Evolutionary conservation across 2,113 vertebrate species (phyloP), one percentile per base, ranked within the genome.

Genomic region (Gymnogyps californianus): DNA sequence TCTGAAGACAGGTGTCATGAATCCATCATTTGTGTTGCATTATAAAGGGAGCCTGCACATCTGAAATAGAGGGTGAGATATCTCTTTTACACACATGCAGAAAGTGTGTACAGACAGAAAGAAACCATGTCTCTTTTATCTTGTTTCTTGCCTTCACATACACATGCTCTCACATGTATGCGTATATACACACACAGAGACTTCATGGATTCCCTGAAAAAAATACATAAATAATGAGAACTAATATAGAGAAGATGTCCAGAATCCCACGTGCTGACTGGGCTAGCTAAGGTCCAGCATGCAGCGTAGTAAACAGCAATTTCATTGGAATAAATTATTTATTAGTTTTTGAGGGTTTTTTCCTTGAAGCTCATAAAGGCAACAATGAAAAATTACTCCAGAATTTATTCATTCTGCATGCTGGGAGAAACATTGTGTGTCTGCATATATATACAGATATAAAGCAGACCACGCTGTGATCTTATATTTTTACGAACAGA

Each of bases 251-350:
- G 22, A 72, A 59, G n/a, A 85, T 25, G 9, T 58, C 61, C 84
- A 34, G 7, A 31, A 44, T 47, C 46, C 32, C 36, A 42, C 0
- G 1, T 52, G 49, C 84, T 92, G 59, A 26, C 77, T 47, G 29
- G 40, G 21, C 19, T 59, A 77, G 11, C 47, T 51, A 13, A 78
- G 19, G 7, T 40, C 54, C 76, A 36, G 18, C 42, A 62, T 13
- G 36, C 46, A 40, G 54, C 5, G 4, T 4, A 85, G 46, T 20
- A 81, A 83, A 65, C 20, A 64, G 49, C 34, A 87, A 82, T 85
- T 95, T 66, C 54, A 70, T 24, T 24, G 3, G 20, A 77, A 91
- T 96, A 69, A 95, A 97, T 90, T 89, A 91, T 96, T 95, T 80
- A 94, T 91, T 55, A 12, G 25, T 8, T 88, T 72, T 85, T n/a